phyloP scores from a whole-genome alignment of 1,140 invertebrate genomes.

The Dreissena rostriformis region DNA sequence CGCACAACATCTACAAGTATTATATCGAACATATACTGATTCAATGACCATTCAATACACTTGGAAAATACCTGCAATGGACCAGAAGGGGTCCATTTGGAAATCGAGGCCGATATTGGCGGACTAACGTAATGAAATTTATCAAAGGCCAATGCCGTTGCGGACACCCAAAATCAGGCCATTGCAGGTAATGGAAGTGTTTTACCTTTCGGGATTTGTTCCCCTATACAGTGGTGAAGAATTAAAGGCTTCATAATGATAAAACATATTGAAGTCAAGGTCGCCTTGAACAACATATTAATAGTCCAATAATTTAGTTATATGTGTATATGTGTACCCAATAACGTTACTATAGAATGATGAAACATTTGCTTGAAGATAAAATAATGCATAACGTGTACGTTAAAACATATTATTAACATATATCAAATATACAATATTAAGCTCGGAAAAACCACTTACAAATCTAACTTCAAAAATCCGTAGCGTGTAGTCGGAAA shows the following conservation, averaged over 20 bases:
- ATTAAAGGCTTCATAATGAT: constrained; percentile 8
- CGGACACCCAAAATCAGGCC: constrained; percentile 80
- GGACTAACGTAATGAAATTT: constrained; percentile 75
- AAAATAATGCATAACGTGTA: background rate
- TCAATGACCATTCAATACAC: too few species aligned
- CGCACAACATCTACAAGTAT: too few species aligned
- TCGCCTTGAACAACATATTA: too few species aligned
- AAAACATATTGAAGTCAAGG: background rate
- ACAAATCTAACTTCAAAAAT: constrained; percentile 73
- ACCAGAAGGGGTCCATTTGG: constrained; percentile 74
- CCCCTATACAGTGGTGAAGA: constrained; percentile 65
- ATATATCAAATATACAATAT: too few species aligned
- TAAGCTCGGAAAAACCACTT: background rate
- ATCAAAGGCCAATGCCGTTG: constrained; percentile 72
- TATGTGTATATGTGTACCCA: background rate
- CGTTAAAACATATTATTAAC: too few species aligned
- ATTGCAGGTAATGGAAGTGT: constrained; percentile 79
- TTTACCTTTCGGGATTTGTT: constrained; percentile 71
- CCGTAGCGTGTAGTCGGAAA: constrained; percentile 71
- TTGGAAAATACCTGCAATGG: constrained; percentile 77
- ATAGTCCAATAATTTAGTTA: background rate
- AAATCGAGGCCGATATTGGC: constrained; percentile 68
- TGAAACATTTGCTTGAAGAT: background rate
- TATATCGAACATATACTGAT: too few species aligned
- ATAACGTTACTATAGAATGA: background rate